Evolutionary conservation across 2,113 vertebrate genomes (phyloP), one percentile per base, ranked within the genome.

Genomic region (Cariama cristata): DNA sequence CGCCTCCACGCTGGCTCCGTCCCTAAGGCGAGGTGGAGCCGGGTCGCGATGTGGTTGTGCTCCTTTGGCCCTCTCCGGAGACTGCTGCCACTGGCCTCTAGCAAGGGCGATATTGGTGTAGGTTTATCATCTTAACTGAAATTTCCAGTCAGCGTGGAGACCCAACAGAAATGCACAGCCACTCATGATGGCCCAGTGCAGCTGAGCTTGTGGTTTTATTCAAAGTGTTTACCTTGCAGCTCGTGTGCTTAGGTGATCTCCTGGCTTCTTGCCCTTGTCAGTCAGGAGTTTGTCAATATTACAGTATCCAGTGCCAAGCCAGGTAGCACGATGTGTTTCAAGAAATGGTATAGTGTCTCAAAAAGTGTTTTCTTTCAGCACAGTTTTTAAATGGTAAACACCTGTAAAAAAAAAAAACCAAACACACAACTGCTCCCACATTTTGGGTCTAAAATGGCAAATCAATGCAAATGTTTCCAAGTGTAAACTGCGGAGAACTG

Each of bases 331-430:
- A 0, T 1, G 21, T 0, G 0, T 56, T 69, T 19, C 59, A 5
- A 7, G 40, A n/a, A 20, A 4, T 0, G 8, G 4, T 0, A 0
- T 1, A 1, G 5, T 24, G 26, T 49, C 49, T 17, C 16, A 1
- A 18, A 32, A 49, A 2, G 4, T 9, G 1, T 3, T 35, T 24
- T 10, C 42, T 49, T 42, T 19, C 40, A 38, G n/a, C 22, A 2
- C 5, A 1, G 11, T 18, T 50, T 75, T 53, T 1, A 3, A 18
- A 8, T 14, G 8, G 5, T 18, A 9, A 53, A n/a, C 30, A 26
- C 10, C 5, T 11, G 9, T 4, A 12, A 60, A 64, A 63, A 35
- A n/a, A 52, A 24, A 44, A 9, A 6, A 11, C 24, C 7, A 33
- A 23, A n/a, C 38, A 24, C 17, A 7, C 40, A 60, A 33, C 18